Conservation (phyloP, 2,888 invertebrate species). For the Priapulus caudatus region DNA sequence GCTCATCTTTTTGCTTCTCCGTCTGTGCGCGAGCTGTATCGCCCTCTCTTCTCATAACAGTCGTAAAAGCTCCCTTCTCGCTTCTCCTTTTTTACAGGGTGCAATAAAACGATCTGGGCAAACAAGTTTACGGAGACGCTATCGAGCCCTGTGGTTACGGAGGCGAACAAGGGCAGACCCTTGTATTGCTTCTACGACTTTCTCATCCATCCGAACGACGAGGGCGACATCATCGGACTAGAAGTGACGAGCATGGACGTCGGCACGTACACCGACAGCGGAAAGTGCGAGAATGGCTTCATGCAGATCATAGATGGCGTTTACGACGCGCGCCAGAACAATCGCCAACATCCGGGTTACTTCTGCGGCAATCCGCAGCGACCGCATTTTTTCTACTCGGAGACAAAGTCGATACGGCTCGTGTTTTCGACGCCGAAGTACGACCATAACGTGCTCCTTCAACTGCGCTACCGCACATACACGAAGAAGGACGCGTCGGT, state of each 20-base stretch:
- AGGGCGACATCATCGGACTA: slow-evolving; percentile 64
- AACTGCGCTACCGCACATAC: slow-evolving; percentile 13
- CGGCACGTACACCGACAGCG: slow-evolving; percentile 13
- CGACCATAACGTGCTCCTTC: slow-evolving; percentile 12
- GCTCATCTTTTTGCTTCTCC: too few relatives aligned
- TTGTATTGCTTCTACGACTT: slow-evolving; percentile 83
- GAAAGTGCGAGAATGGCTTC: slow-evolving; percentile 14
- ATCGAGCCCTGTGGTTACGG: slow-evolving; percentile 69
- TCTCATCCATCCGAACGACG: slow-evolving; percentile 59
- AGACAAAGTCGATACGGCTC: slow-evolving; percentile 81
- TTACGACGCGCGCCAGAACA: neutral
- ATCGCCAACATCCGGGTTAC: slow-evolving; percentile 51
- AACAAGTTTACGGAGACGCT: slow-evolving; percentile 64
- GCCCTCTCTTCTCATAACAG: too few relatives aligned
- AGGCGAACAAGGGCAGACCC: slow-evolving; percentile 67
- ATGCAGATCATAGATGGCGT: slow-evolving; percentile 17
- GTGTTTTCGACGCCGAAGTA: slow-evolving; percentile 46
- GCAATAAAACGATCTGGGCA: slow-evolving; percentile 67
- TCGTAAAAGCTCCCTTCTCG: slow-evolving; percentile 18
- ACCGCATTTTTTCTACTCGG: slow-evolving; percentile 84
- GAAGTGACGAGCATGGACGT: slow-evolving; percentile 17
- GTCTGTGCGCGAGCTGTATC: too few relatives aligned
- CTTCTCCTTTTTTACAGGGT: slow-evolving; percentile 41
- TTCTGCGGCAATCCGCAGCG: slow-evolving; percentile 89
- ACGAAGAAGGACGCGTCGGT: slow-evolving; percentile 16